Percentiles rank a stretch among this genome's conserved stretches.
Evolutionary conservation across 2,888 invertebrate species (phyloP).

Genomic region (Lochmaea capreae): DNA sequence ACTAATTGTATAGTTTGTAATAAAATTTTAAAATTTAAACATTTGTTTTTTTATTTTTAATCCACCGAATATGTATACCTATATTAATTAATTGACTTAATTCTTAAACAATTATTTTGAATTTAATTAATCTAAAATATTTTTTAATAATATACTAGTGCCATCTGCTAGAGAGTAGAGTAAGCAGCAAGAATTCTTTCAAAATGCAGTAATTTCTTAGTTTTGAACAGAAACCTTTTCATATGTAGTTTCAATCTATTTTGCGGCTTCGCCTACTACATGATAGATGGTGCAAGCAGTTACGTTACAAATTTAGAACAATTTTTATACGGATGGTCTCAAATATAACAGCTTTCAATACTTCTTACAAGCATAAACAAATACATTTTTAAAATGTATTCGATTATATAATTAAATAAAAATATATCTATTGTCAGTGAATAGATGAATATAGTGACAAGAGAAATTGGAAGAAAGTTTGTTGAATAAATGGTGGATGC

Average conservation of each 20-base stretch:
- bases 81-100: no score
- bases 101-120: not conserved
- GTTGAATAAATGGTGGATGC: no score
- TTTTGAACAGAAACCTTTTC: not conserved
- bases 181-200: not conserved
- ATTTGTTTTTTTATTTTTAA: no score
- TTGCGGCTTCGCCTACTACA: not conserved
- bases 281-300: not conserved
- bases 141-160: not conserved
- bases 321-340: no score
- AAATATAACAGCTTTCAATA: no score
- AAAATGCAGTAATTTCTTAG: not conserved
- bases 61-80: no score
- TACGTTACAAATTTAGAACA: not conserved
- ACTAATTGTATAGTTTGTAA: not conserved
- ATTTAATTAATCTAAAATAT: not conserved
- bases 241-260: not conserved
- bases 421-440: no score
- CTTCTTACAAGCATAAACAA: no score
- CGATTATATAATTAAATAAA: no score
- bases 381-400: no score
- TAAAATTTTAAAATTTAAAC: not conserved
- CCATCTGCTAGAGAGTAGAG: not conserved
- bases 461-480: no score
- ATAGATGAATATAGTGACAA: no score